phyloP scores from a whole-genome alignment of 2,888 invertebrate genomes.

The Plutella xylostella region DNA sequence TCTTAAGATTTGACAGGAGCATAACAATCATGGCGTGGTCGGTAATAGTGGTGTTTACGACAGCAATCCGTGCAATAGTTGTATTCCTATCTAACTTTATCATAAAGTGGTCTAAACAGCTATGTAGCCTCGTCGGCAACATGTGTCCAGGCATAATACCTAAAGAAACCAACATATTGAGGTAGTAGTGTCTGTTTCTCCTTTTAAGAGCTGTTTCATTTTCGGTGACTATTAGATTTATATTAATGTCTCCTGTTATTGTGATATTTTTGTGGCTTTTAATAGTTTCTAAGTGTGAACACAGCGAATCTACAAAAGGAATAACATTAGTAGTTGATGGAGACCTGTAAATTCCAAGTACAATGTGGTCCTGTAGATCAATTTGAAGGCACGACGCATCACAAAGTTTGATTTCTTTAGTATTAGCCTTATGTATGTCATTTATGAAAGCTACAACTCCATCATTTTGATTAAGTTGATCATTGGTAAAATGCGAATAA shows the following conservation, averaged over 20 bases:
- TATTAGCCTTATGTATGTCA: neutral
- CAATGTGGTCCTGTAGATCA: constrained; percentile 5
- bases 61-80: too few species aligned
- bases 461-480: constrained; percentile 3
- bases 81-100: too few species aligned
- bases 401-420: constrained; percentile 9
- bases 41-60: too few species aligned
- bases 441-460: constrained; percentile 8
- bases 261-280: constrained; percentile 14
- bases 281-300: constrained; percentile 13
- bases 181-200: too few species aligned
- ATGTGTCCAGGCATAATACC: too few species aligned
- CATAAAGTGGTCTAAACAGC: too few species aligned
- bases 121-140: too few species aligned
- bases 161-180: too few species aligned
- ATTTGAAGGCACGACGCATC: constrained; percentile 17
- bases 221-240: too few species aligned
- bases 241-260: constrained; percentile 22
- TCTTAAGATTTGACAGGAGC: too few species aligned
- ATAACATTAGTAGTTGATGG: constrained; percentile 18
- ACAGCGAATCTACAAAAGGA: constrained; percentile 17
- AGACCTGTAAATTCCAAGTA: constrained; percentile 21
- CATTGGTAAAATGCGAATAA: neutral
- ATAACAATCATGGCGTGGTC: too few species aligned
- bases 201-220: too few species aligned